Conservation (phyloP, 35 echinoderm and acorn worm genomes). For the Anneissia japonica region DNA sequence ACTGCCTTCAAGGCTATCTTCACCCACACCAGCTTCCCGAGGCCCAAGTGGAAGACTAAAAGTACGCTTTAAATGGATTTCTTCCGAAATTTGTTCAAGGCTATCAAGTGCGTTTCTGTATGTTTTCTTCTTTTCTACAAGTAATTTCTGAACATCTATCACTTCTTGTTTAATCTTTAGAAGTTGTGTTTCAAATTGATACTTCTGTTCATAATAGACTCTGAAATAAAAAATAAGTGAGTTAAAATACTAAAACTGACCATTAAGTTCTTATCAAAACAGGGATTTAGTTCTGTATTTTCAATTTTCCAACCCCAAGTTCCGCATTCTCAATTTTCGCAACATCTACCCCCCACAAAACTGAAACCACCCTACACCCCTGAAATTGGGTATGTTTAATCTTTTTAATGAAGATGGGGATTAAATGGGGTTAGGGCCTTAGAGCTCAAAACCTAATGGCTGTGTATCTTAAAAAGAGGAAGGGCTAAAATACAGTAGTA, state of each 20-base stretch:
- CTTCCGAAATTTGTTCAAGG: slow-evolving; percentile 85
- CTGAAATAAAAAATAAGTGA: slow-evolving; percentile 14
- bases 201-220: slow-evolving; percentile 59
- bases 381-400: no score
- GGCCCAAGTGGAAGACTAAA: slow-evolving; percentile 19
- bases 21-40: slow-evolving; percentile 63
- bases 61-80: slow-evolving; percentile 70
- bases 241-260: background rate
- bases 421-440: no score
- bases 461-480: no score
- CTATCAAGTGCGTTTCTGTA: slow-evolving; percentile 59
- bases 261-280: no score
- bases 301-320: no score
- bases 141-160: slow-evolving; percentile 26
- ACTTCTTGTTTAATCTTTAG: slow-evolving; percentile 51
- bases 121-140: slow-evolving; percentile 32
- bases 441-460: no score
- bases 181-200: slow-evolving; percentile 40
- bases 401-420: no score
- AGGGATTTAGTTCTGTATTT: no score
- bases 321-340: no score
- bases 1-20: slow-evolving; percentile 28
- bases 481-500: no score
- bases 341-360: no score
- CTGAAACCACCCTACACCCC: no score